These are phyloP conservation scores for Drosophila borborema DNA, from an alignment of 2,888 invertebrate species.

Conservation along the genomic window DNA sequence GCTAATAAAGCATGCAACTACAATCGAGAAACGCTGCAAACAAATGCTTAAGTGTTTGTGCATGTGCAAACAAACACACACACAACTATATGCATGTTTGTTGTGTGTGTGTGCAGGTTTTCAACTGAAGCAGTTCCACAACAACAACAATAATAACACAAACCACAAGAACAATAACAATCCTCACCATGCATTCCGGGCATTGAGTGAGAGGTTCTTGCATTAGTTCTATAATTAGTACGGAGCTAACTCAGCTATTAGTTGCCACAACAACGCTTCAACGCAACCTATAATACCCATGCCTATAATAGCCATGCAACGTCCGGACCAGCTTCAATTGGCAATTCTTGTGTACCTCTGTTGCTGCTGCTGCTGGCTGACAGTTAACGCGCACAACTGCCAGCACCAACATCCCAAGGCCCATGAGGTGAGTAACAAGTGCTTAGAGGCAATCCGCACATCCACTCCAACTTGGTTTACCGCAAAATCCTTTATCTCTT, in stretches of 20 bases:
- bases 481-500: background rate
- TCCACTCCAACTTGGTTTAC: background rate
- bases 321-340: slow-evolving; percentile 31
- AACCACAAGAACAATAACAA: slow-evolving; percentile 24
- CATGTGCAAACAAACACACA: slow-evolving; percentile 7
- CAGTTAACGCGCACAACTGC: slow-evolving; percentile 85
- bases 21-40: slow-evolving; percentile 31
- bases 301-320: slow-evolving; percentile 26
- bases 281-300: slow-evolving; percentile 11
- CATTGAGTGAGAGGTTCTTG: slow-evolving; percentile 26
- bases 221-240: slow-evolving; percentile 48
- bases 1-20: slow-evolving; percentile 53
- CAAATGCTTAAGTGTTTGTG: slow-evolving; percentile 43
- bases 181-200: slow-evolving; percentile 35
- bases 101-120: slow-evolving; percentile 37
- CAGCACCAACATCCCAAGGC: slow-evolving; percentile 89
- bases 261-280: slow-evolving; percentile 12
- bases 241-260: slow-evolving; percentile 21
- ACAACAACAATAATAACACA: slow-evolving; percentile 2
- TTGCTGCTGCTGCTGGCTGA: slow-evolving; percentile 35
- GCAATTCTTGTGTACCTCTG: slow-evolving; percentile 29
- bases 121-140: slow-evolving; percentile 26
- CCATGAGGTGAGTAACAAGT: slow-evolving; percentile 87
- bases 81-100: slow-evolving; percentile 18
- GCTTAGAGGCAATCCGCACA: background rate